These are phyloP conservation scores for Myotis pilosus DNA, from an alignment of 2,797 vertebrate genomes.

Conservation along the genomic window DNA sequence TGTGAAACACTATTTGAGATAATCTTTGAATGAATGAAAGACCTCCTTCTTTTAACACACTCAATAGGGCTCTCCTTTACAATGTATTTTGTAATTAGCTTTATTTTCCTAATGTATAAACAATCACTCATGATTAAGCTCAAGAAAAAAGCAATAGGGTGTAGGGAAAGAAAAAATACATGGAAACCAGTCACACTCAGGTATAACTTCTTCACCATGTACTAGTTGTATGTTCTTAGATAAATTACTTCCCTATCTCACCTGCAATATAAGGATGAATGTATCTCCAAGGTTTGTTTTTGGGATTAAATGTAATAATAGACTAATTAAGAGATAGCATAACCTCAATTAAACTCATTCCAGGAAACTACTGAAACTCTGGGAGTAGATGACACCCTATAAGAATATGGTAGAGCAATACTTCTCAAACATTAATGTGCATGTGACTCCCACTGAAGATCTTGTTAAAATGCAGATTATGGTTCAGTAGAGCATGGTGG, in stretches of 20 bases:
- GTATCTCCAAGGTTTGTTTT: background rate
- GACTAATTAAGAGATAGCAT: background rate
- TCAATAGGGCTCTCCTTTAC: background rate
- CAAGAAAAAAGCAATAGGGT: background rate
- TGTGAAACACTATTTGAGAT: background rate
- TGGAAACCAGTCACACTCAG: background rate
- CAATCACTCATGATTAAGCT: background rate
- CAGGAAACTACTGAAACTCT: background rate
- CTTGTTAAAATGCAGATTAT: background rate
- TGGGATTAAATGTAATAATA: background rate
- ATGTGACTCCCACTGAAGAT: background rate
- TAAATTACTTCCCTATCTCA: background rate
- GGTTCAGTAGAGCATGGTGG: background rate
- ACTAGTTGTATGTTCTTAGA: background rate
- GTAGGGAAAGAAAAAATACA: background rate
- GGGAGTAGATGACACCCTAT: background rate
- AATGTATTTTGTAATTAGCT: background rate
- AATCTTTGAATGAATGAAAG: background rate
- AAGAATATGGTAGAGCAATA: background rate
- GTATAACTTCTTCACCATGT: background rate
- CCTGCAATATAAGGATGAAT: background rate
- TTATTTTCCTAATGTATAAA: slow-evolving; percentile 16
- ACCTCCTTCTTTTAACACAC: background rate
- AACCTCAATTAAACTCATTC: slow-evolving; percentile 19
- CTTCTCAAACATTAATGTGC: background rate